Evolutionary conservation across 2,113 vertebrate genomes (phyloP).

Genomic region (Ciconia stormi): DNA sequence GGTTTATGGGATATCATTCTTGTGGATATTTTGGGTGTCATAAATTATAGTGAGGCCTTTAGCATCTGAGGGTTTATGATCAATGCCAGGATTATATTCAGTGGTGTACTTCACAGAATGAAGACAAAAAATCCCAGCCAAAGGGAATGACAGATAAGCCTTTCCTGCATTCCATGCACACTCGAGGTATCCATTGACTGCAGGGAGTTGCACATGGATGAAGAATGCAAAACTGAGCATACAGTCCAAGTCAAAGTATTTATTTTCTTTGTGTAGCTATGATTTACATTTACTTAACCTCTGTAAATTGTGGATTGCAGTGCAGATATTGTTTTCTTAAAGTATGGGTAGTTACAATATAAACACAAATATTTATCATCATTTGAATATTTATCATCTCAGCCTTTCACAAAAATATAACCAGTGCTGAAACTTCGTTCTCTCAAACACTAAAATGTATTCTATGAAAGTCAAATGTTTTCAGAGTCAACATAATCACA

Average conservation of each 20-base stretch:
- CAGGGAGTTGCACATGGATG: neutral
- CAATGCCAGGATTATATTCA: neutral
- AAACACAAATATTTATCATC: slow-evolving; percentile 67
- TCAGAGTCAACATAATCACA: slow-evolving; percentile 77
- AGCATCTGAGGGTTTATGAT: neutral
- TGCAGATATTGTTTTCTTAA: slow-evolving; percentile 58
- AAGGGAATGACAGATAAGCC: neutral
- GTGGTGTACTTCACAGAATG: neutral
- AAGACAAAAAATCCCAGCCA: neutral
- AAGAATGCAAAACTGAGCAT: slow-evolving; percentile 33
- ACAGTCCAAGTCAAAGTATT: slow-evolving; percentile 14
- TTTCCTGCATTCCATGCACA: neutral
- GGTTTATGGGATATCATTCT: neutral
- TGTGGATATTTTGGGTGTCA: neutral
- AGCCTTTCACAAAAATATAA: slow-evolving; percentile 52
- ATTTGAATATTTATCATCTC: slow-evolving; percentile 65
- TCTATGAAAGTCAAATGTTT: slow-evolving; percentile 77
- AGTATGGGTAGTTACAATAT: slow-evolving; percentile 49
- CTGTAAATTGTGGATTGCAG: slow-evolving; percentile 10
- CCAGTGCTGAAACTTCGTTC: slow-evolving; percentile 51
- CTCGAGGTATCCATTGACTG: neutral
- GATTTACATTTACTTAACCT: slow-evolving; percentile 56
- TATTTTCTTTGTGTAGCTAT: slow-evolving; percentile 39
- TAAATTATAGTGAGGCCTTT: neutral
- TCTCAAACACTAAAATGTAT: slow-evolving; percentile 58